Evolutionary conservation across 1,140 invertebrate genomes (phyloP).

Genomic region (Orius insidiosus): DNA sequence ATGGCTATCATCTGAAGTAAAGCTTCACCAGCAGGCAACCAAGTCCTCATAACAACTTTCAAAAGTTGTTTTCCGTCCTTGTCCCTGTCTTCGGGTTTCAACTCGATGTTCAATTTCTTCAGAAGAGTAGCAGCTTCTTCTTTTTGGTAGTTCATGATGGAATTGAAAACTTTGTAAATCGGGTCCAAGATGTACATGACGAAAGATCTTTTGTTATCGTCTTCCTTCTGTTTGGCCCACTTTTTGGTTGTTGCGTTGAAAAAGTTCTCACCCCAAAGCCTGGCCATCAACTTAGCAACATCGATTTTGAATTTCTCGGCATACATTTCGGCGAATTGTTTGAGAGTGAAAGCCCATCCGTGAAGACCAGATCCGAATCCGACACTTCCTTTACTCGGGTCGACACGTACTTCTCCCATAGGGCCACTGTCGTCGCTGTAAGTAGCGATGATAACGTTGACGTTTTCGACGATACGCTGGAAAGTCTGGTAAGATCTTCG

Average conservation of each 20-base stretch:
- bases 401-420: slow-evolving; percentile 94
- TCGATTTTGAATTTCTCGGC: slow-evolving; percentile 97
- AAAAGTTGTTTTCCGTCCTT: slow-evolving; percentile 83
- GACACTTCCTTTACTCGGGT: slow-evolving; percentile 94
- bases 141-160: slow-evolving; percentile 97
- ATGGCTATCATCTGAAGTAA: slow-evolving; percentile 99
- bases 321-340: slow-evolving; percentile 99
- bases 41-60: slow-evolving; percentile 95
- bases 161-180: slow-evolving; percentile 96
- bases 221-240: slow-evolving; percentile 82
- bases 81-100: slow-evolving; percentile 90
- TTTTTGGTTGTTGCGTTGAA: slow-evolving; percentile 96
- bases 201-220: slow-evolving; percentile 90
- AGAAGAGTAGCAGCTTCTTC: slow-evolving; percentile 77
- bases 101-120: slow-evolving; percentile 76
- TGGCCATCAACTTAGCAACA: slow-evolving; percentile 91
- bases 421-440: slow-evolving; percentile 93
- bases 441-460: slow-evolving; percentile 99
- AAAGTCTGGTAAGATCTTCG: slow-evolving; percentile 99
- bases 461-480: slow-evolving; percentile 98
- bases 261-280: slow-evolving; percentile 95
- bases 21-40: slow-evolving; percentile 98
- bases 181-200: slow-evolving; percentile 97
- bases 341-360: slow-evolving; percentile 98
- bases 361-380: slow-evolving; percentile 98